Percentiles rank a stretch among this genome's conserved stretches.
Evolutionary conservation across 2,113 vertebrate genomes (phyloP).

Genomic region (Sterrhoptilus dennistouni): DNA sequence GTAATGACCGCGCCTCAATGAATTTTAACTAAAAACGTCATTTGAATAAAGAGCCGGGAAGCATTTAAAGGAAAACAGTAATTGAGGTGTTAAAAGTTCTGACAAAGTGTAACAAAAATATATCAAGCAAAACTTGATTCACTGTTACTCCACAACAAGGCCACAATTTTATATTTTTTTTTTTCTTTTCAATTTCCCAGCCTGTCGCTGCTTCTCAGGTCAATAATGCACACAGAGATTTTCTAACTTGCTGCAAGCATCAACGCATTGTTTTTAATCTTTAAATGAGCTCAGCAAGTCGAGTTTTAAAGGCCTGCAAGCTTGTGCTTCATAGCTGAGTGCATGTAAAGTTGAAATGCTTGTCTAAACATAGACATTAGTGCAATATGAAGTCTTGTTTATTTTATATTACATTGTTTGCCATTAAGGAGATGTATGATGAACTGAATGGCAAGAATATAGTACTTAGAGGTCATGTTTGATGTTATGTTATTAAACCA

Average conservation of each 20-base stretch:
- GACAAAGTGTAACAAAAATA: background rate
- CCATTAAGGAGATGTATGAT: background rate
- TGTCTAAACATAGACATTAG: background rate
- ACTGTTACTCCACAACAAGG: background rate
- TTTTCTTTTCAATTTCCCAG: background rate
- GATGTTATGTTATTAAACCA: background rate
- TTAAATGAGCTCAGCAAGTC: background rate
- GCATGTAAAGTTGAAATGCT: background rate
- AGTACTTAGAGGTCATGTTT: background rate
- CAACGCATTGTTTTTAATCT: background rate
- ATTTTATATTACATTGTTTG: background rate
- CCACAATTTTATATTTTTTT: background rate
- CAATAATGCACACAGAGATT: background rate
- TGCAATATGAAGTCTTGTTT: background rate
- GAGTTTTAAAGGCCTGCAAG: background rate
- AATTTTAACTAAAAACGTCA: background rate
- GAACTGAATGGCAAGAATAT: background rate
- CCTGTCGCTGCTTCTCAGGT: background rate
- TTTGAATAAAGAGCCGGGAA: conserved; percentile 15
- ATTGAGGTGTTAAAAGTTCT: conserved; percentile 8
- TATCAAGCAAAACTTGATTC: background rate
- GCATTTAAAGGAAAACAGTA: background rate
- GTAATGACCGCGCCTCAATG: background rate
- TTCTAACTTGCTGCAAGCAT: background rate
- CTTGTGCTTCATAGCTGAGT: background rate